Evolutionary conservation across 2,797 vertebrate species (phyloP), one percentile per base, ranked within the genome.

Genomic region (Euphonia xanthogaster): DNA sequence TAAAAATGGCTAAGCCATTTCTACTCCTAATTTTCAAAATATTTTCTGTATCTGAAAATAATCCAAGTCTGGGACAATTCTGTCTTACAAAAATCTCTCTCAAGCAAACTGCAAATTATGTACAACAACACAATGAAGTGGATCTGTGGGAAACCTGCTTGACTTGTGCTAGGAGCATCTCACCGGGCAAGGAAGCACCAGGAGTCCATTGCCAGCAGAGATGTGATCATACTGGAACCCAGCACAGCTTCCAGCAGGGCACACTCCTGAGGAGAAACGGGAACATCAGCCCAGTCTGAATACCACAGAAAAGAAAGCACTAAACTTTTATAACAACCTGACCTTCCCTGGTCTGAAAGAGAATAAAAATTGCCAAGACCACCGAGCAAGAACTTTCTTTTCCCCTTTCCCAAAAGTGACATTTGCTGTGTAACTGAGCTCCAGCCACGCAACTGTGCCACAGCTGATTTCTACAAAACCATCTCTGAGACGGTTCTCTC

Each of bases 121-220:
- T 61, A 47, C 31, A 90, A 62, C 11, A 84, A 47, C 5, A 82
- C 50, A 88, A 88, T 24, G 63, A 77, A 45, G 11, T n/a, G n/a
- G 28, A 65, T 65, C 14, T 68, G 19, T 70, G 48, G 30, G 45
- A 93, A 86, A 63, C 23, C 78, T 78, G 53, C 31, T 25, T 67
- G 57, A 39, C 14, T 14, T 66, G n/a, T 25, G 12, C n/a, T 5
- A n/a, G 50, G 21, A 37, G 44, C 37, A 63, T 67, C 95, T 97
- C 96, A 99, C 99, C 99, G 98, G 57, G 98, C 99, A 95, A 99
- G 98, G 88, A 99, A 99, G 90, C 99, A 99, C 99, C 99, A 99
- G 0, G 98, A 97, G 68, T 99, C 99, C 97, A 98, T 96, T 44
- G 99, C 99, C 44, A 99, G 96, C 17, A 99, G 91, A 78, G 98